These are phyloP conservation scores for Arge pagana DNA, from an alignment of 2,888 invertebrate genomes.

Conservation along the genomic window DNA sequence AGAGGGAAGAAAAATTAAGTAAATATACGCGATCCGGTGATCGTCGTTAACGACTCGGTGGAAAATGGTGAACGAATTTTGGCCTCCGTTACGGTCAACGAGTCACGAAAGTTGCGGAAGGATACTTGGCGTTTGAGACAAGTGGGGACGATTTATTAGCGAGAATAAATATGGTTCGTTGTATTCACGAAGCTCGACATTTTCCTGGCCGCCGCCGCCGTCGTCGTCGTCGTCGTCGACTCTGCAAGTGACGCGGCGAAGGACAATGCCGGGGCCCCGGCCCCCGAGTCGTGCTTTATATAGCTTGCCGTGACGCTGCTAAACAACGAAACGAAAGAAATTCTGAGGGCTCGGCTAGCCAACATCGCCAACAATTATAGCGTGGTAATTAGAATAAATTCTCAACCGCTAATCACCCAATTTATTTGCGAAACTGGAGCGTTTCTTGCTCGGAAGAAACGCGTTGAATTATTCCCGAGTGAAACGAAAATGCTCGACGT, in stretches of 20 bases:
- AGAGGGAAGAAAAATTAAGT: too few species aligned
- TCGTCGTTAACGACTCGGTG: too few species aligned
- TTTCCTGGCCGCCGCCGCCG: constrained; percentile 1
- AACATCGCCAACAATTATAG: constrained; percentile 46
- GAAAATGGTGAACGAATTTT: too few species aligned
- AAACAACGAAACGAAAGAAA: constrained; percentile 33
- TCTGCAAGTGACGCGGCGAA: constrained; percentile 8
- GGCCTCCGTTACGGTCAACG: too few species aligned
- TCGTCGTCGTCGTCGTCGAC: background rate
- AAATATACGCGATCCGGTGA: too few species aligned
- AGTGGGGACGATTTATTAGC: constrained; percentile 10
- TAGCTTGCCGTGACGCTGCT: constrained; percentile 25
- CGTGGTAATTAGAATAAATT: constrained; percentile 49
- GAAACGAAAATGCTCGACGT: too few species aligned
- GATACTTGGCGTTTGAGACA: too few species aligned
- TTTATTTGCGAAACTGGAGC: constrained; percentile 41
- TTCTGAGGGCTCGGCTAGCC: constrained; percentile 43
- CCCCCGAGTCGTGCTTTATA: constrained; percentile 22
- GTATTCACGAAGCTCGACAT: constrained; percentile 7
- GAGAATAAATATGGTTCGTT: constrained; percentile 4
- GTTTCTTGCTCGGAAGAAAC: constrained; percentile 19
- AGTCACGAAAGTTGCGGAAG: too few species aligned
- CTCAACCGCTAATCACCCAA: constrained; percentile 45
- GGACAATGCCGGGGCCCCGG: constrained; percentile 17
- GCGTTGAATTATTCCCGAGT: constrained; percentile 10